These are phyloP conservation scores for Drosophila dives DNA, from an alignment of 2,888 invertebrate species.

Conservation along the genomic window DNA sequence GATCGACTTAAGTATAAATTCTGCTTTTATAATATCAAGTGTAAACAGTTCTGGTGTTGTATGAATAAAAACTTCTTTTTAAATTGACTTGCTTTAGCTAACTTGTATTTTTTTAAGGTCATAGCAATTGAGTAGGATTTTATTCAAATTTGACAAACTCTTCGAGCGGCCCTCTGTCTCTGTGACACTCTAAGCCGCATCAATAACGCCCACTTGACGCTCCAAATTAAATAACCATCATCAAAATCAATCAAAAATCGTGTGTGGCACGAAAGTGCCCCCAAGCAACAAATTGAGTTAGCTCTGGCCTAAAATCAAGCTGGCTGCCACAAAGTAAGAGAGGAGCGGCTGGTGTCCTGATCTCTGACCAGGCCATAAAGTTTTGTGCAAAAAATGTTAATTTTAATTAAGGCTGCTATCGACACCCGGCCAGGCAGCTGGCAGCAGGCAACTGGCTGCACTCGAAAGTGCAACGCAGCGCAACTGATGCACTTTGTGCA, in stretches of 20 bases:
- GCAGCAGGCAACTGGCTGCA: conserved; percentile 51
- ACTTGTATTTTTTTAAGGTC: not conserved
- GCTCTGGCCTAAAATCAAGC: conserved; percentile 76
- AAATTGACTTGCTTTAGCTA: not conserved
- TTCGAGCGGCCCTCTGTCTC: conserved; percentile 16
- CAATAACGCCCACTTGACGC: conserved; percentile 78
- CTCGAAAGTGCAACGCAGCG: conserved; percentile 79
- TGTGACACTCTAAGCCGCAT: conserved; percentile 56
- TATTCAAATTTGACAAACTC: conserved; percentile 6
- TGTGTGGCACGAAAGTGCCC: conserved; percentile 8
- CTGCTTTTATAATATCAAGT: not conserved
- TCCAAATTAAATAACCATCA: conserved; percentile 79
- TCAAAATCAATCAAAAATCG: conserved; percentile 71
- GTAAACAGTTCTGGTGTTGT: not conserved
- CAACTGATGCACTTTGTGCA: conserved; percentile 78
- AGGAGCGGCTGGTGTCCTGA: conserved; percentile 25
- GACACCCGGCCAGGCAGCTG: conserved; percentile 58
- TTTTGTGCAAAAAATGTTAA: conserved; percentile 79
- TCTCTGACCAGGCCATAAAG: conserved; percentile 47
- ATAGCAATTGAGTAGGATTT: no score
- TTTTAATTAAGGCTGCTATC: conserved; percentile 80
- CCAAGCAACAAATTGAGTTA: conserved; percentile 71
- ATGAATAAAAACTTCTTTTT: not conserved
- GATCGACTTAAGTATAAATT: no score
- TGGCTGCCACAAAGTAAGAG: conserved; percentile 59